Percentiles rank a stretch among this genome's conserved stretches.
Evolutionary conservation across 2,888 invertebrate genomes (phyloP).

Genomic region (Melieria crassipennis): DNA sequence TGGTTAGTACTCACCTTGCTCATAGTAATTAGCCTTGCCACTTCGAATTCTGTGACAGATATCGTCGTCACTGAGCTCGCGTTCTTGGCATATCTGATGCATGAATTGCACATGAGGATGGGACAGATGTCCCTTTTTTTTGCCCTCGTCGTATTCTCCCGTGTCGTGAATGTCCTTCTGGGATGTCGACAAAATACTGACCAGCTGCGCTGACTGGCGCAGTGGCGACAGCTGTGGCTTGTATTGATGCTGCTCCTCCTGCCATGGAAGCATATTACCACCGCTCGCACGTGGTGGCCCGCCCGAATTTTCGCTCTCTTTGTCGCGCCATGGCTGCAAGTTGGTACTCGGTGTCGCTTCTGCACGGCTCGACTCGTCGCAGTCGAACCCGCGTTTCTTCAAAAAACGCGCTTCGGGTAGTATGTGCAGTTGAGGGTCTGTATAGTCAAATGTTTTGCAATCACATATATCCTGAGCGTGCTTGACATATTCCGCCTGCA

Average conservation of each 20-base stretch:
- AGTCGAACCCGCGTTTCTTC: too few relatives aligned
- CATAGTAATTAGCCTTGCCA: too few relatives aligned
- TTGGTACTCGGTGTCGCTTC: not conserved
- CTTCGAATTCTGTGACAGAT: too few relatives aligned
- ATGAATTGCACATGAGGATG: constrained; percentile 20
- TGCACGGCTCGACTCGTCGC: not conserved
- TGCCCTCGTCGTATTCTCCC: too few relatives aligned
- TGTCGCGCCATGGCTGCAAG: not conserved
- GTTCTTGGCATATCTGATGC: not conserved
- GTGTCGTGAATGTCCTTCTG: too few relatives aligned
- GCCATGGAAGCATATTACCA: constrained; percentile 7
- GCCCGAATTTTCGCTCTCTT: too few relatives aligned
- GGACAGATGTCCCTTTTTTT: not conserved
- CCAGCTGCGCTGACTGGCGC: too few relatives aligned
- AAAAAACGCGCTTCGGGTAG: not conserved
- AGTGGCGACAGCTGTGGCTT: not conserved
- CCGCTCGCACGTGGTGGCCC: constrained; percentile 6
- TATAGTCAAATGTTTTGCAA: not conserved
- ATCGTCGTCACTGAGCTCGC: too few relatives aligned
- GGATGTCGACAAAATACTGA: too few relatives aligned
- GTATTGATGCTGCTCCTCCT: not conserved
- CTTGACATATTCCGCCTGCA: not conserved
- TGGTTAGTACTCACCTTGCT: too few relatives aligned
- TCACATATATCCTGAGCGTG: not conserved
- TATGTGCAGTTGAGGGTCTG: not conserved